Evolutionary conservation across 2,797 vertebrate genomes (phyloP), one percentile per base, ranked within the genome.

Genomic region (Chelonia mydas): DNA sequence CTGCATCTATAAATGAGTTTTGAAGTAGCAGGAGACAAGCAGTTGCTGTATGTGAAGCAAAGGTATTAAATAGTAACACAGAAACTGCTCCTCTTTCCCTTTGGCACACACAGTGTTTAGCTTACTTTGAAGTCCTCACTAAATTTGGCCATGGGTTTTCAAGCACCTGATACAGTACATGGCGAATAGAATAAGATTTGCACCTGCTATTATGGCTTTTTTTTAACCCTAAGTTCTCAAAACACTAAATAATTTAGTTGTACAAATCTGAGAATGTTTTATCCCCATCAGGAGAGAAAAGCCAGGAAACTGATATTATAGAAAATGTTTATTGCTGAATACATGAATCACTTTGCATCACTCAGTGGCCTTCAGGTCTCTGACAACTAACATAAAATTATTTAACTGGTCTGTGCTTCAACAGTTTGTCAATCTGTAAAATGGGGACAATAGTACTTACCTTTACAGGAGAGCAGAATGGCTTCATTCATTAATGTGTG

Each of bases 71-170:
- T 55, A 23, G 21, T 49, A 31, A 33, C 28, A 59, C 31, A 61
- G 15, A 61, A 61, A 61, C 59, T 33, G 59, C n/a, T 65, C 23
- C n/a, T 33, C 45, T 59, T 83, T 28, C 45, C 11, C 76, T 16
- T 13, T 87, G 53, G 33, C 86, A 45, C 19, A 17, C 23, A 5
- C 9, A 9, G 23, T 31, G 33, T 27, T 92, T 37, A 84, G 80
- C 27, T 61, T 61, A 80, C 47, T 31, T 25, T 93, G 37, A 41
- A 87, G 23, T 41, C 6, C 28, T 92, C 25, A 0, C 1, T 68
- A 74, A 50, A 13, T 84, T 94, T 23, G 0, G 0, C 21, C 0
- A 0, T 28, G 25, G 86, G n/a, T 74, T 87, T 54, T 92, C 25
- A 68, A 74, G 78, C 2, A 16, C 23, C 47, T 87, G 83, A 88